Conservation (phyloP, 2,888 invertebrate species). For the Brenthis ino region DNA sequence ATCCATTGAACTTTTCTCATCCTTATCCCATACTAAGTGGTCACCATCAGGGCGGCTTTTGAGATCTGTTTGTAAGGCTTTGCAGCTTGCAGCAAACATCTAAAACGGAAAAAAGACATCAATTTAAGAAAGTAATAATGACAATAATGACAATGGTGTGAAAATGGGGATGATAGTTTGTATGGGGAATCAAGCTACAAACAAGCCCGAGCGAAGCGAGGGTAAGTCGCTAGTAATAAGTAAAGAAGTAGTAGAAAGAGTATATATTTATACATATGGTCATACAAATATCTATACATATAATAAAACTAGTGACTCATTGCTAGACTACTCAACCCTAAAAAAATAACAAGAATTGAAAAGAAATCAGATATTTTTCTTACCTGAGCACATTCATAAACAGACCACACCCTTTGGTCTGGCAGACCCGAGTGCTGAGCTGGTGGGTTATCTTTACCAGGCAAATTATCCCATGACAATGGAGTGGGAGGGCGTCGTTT, state of each 20-base stretch:
- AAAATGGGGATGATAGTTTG: too few species aligned
- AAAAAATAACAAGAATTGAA: too few species aligned
- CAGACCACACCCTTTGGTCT: slow-evolving; percentile 91
- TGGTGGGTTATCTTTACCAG: slow-evolving; percentile 77
- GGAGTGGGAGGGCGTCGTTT: slow-evolving; percentile 92
- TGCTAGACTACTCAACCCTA: too few species aligned
- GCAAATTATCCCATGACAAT: slow-evolving; percentile 86
- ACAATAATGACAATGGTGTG: too few species aligned
- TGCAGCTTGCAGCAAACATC: slow-evolving; percentile 87
- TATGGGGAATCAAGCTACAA: too few species aligned
- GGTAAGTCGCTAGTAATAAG: too few species aligned
- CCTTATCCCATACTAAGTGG: slow-evolving; percentile 98
- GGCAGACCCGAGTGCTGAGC: slow-evolving; percentile 79
- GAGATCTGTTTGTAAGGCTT: slow-evolving; percentile 83
- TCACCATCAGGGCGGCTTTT: slow-evolving; percentile 81
- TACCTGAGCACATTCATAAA: slow-evolving; percentile 86
- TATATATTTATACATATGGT: too few species aligned
- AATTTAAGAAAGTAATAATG: not conserved
- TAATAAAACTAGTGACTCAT: too few species aligned
- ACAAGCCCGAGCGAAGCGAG: too few species aligned
- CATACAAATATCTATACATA: too few species aligned
- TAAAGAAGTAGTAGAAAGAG: too few species aligned
- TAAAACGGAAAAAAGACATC: slow-evolving; percentile 39
- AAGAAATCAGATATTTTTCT: slow-evolving; percentile 8
- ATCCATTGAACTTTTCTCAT: slow-evolving; percentile 95